A percentile compares a stretch with the other conserved stretches of the same genome.
Evolutionary conservation across 2,797 vertebrate genomes (phyloP).

Genomic region (Myiotriccus ornatus): DNA sequence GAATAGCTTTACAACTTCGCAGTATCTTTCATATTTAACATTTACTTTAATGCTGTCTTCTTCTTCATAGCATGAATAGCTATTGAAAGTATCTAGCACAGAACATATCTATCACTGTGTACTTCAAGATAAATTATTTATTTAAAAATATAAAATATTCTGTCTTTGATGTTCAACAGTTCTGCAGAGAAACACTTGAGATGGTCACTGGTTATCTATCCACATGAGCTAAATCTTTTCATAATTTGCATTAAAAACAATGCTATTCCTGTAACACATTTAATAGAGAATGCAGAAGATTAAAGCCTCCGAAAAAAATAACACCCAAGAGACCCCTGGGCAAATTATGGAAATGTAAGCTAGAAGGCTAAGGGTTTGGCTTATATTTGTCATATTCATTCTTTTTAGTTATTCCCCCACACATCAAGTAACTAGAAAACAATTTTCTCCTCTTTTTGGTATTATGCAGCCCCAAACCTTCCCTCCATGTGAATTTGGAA

Average conservation of each 20-base stretch:
- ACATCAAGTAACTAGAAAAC: not conserved
- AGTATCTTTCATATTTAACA: conserved; percentile 16
- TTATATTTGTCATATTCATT: not conserved
- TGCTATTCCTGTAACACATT: not conserved
- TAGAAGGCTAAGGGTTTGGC: not conserved
- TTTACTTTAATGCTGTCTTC: conserved; percentile 14
- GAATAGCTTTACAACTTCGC: not conserved
- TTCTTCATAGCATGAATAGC: not conserved
- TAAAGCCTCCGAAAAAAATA: conserved; percentile 16
- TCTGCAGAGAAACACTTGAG: conserved; percentile 24
- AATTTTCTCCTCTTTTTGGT: not conserved
- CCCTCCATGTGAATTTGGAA: conserved; percentile 1
- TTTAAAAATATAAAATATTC: conserved; percentile 49
- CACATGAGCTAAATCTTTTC: conserved; percentile 20
- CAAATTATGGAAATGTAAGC: conserved; percentile 5
- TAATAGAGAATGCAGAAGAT: conserved; percentile 11
- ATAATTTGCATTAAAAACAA: conserved; percentile 55
- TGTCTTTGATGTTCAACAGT: conserved; percentile 58
- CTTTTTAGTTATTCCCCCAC: not conserved
- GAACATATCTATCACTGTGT: not conserved
- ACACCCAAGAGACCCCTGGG: not conserved
- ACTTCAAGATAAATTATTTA: conserved; percentile 52
- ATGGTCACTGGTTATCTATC: conserved; percentile 55
- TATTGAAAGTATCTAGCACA: not conserved
- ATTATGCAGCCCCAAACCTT: not conserved